Base-by-base conservation (phyloP, 2,797 vertebrate genomes). In the Acrossocheilus fasciatus region DNA sequence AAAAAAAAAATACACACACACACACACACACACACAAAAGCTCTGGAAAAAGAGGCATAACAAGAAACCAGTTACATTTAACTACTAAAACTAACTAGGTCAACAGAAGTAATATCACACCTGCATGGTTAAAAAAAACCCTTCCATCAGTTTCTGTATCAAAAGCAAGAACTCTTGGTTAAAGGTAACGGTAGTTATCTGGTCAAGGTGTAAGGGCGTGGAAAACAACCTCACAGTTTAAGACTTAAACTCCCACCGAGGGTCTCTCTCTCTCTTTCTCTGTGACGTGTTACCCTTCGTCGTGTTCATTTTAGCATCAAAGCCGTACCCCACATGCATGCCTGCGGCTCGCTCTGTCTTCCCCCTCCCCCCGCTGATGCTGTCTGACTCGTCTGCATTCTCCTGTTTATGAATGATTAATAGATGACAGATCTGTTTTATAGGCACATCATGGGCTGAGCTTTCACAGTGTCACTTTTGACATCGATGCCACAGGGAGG, bases 341-440 rank as follows among this genome's bases (percentile, higher is more conserved):
- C 91, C 91, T 83, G 82, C 80, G 89, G 92, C 91, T 83, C 75
- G 86, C 81, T 89, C 79, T 68, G 69, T 83, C 87, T 76, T 66
- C 85, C 66, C 76, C 87, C 87, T 82, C 80, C 75, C 76, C 66
- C 79, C 80, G 68, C 86, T 86, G 85, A 88, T 88, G 89, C 88
- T 81, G 84, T 86, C 88, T 87, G 86, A 87, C 89, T 90, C 41
- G 82, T 84, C 87, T 86, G 84, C 88, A 85, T 89, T 88, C 87
- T 86, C 82, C 86, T 91, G 89, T 90, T 92, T 90, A 89, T 91
- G 89, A 91, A 91, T 91, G 89, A 90, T 91, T 91, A 91, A 91
- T 91, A 91, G 88, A 88, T 89, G 91, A 91, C 87, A 91, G 88
- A 89, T 91, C 89, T 89, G 90, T 91, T 91, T 90, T 91, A 91